Conservation (phyloP, 2,888 invertebrate species). For the Drosophila mettleri region DNA sequence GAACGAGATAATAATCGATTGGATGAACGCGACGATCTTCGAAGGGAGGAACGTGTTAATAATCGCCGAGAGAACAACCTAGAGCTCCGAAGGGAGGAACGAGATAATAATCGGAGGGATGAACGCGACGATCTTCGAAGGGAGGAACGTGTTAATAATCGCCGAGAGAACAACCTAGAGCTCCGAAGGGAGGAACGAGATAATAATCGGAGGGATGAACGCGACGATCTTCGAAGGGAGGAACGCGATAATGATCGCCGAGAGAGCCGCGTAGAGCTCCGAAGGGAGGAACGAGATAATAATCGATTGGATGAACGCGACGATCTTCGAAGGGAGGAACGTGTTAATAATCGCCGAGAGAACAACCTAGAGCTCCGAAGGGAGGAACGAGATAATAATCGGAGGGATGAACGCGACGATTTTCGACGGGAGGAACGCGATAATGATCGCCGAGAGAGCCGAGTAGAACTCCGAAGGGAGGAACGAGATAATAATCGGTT, state of each 20-base stretch:
- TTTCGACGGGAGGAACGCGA: not conserved
- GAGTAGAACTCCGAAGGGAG: not conserved
- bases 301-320: too few relatives aligned
- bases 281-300: slow-evolving; percentile 5
- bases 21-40: slow-evolving; percentile 2
- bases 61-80: not conserved
- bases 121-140: not conserved
- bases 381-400: not conserved
- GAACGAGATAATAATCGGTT: not conserved
- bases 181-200: not conserved
- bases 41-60: slow-evolving; percentile 5
- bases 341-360: not conserved
- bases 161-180: not conserved
- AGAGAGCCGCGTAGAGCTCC: too few relatives aligned
- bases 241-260: slow-evolving; percentile 2
- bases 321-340: not conserved
- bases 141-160: not conserved
- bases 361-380: not conserved
- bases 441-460: too few relatives aligned
- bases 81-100: not conserved
- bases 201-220: not conserved
- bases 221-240: not conserved
- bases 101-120: not conserved
- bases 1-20: not conserved
- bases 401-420: too few relatives aligned